Conservation (phyloP, 2,797 vertebrate genomes). For the Oceanodroma leucorhoa region DNA sequence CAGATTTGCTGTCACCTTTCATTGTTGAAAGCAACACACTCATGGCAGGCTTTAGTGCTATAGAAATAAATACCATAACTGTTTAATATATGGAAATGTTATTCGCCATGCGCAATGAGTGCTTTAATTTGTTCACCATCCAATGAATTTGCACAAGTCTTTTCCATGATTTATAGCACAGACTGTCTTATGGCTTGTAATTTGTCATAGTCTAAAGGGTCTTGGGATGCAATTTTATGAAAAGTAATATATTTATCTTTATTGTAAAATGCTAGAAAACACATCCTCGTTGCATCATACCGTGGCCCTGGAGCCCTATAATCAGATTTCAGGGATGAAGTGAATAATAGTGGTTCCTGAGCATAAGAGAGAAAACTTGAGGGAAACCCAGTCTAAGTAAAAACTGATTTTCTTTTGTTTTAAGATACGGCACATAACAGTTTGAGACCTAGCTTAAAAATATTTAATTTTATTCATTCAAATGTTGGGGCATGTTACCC, state of each 20-base stretch:
- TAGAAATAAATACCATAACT: background rate
- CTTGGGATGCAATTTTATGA: background rate
- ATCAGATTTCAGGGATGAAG: background rate
- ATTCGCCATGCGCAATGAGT: background rate
- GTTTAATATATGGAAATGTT: constrained; percentile 18
- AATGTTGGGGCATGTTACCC: background rate
- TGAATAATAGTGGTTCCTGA: background rate
- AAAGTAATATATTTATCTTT: background rate
- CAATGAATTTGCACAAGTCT: constrained; percentile 20
- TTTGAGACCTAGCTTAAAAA: background rate
- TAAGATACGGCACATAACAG: background rate
- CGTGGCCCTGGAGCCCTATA: background rate
- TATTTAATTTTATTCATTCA: background rate
- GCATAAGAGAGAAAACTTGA: background rate
- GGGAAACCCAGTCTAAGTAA: background rate
- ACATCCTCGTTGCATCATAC: background rate
- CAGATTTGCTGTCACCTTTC: constrained; percentile 15
- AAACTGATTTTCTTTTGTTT: background rate
- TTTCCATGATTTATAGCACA: constrained; percentile 31
- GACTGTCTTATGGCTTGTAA: background rate
- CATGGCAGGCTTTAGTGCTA: background rate
- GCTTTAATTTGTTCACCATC: constrained; percentile 22
- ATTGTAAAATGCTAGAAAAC: constrained; percentile 1
- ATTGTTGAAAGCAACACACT: background rate
- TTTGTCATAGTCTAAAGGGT: background rate